These are phyloP conservation scores for Sebastes nivosus DNA, from an alignment of 2,797 vertebrate genomes.

Conservation along the genomic window DNA sequence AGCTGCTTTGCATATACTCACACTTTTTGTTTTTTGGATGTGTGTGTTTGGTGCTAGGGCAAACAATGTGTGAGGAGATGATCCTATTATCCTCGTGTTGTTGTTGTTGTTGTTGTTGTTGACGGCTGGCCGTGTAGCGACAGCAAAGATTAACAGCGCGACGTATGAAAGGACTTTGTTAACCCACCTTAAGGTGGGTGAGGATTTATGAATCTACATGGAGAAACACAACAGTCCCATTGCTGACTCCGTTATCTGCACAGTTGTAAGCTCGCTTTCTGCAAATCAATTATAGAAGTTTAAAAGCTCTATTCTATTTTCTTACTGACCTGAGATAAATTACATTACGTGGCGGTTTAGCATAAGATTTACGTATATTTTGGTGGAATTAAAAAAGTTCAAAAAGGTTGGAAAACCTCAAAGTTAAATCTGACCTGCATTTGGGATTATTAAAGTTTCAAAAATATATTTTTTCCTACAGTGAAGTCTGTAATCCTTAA, in stretches of 20 bases:
- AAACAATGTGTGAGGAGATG: slow-evolving; percentile 9
- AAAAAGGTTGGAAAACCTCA: background rate
- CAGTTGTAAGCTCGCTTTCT: background rate
- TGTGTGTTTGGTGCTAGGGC: background rate
- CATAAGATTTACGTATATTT: slow-evolving; percentile 2
- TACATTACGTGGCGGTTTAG: background rate
- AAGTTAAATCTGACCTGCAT: background rate
- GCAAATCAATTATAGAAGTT: background rate
- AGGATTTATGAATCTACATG: slow-evolving; percentile 32
- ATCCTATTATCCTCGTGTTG: slow-evolving; percentile 30
- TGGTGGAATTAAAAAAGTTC: background rate
- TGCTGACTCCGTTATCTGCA: background rate
- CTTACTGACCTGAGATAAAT: background rate
- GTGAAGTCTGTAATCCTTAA: background rate
- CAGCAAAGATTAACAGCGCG: slow-evolving; percentile 35
- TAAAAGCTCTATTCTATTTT: background rate
- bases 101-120: slow-evolving; percentile 4
- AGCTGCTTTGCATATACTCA: slow-evolving; percentile 32
- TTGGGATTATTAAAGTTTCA: background rate
- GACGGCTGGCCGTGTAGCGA: slow-evolving; percentile 22
- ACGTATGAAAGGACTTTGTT: slow-evolving; percentile 36
- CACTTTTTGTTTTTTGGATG: slow-evolving; percentile 22
- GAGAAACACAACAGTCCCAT: background rate
- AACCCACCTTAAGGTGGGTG: slow-evolving; percentile 33
- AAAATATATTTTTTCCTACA: background rate